Evolutionary conservation across 2,113 vertebrate species (phyloP), one percentile per base, ranked within the genome.

Genomic region (Puffinus mauretanicus): DNA sequence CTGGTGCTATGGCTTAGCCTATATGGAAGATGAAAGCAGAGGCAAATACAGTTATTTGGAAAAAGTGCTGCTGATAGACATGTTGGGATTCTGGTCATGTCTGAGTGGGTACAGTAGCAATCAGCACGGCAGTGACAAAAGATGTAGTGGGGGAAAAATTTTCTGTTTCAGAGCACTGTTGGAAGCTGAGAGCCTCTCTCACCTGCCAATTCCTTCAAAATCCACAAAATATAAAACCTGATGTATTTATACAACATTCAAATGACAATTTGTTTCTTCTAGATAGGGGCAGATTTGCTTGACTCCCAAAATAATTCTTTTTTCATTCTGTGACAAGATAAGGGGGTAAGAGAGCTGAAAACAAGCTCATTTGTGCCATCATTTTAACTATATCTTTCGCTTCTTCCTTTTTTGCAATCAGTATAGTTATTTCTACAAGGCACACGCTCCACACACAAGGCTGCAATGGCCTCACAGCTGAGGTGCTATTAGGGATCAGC

Each of bases 361-460:
- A 60, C 9, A 91, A 69, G 8, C 15, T 55, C 46, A n/a, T 34
- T 38, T 67, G 5, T 72, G 17, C 21, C 40, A 82, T 26, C 8
- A 24, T 65, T 94, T 61, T 65, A 65, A 65, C 9, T 26, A 3
- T 12, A 49, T 25, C 11, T 55, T 73, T 60, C 46, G 2, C 16
- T 49, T 34, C 34, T 80, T 40, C 18, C 5, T 25, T 42, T 80
- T 82, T 57, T 34, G 16, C 34, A 57, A 12, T 57, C 17, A 26
- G 4, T 34, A 25, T 0, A 2, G 38, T 42, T 82, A 65, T 57
- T 84, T 52, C 67, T 78, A 18, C 24, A 49, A 8, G 0, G 0
- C 42, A 57, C 42, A 19, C 6, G 2, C 19, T 64, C 29, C 26
- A 24, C 29, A 72, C 38, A 54, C 13, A 76, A n/a, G 6, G 19